Percentiles rank a stretch among this genome's conserved stretches.
These are phyloP conservation scores for Oreonectes daqikongensis DNA, from an alignment of 2,797 vertebrate species.

Conservation along the genomic window DNA sequence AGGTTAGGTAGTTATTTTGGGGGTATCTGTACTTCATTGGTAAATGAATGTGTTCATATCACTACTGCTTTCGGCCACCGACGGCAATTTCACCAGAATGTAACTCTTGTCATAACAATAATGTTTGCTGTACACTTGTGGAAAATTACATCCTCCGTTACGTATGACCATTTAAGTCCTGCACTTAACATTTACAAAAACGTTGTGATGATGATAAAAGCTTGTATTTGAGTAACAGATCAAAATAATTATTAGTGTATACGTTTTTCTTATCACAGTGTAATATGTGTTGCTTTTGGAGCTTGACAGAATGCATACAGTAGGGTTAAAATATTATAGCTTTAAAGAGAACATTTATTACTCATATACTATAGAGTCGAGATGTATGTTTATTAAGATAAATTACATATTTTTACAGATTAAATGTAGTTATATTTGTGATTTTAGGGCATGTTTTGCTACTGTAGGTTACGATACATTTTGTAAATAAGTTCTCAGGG, in stretches of 20 bases:
- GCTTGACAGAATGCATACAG: conserved; percentile 40
- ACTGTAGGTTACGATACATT: conserved; percentile 42
- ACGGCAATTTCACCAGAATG: conserved; percentile 59
- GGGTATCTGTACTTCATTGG: neutral
- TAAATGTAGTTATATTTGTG: conserved; percentile 27
- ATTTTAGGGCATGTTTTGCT: conserved; percentile 42
- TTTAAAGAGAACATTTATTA: conserved; percentile 51
- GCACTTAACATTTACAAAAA: conserved; percentile 28
- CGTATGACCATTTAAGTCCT: conserved; percentile 49
- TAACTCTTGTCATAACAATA: conserved; percentile 39
- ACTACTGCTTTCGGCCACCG: conserved; percentile 43
- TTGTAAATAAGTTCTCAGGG: conserved; percentile 47
- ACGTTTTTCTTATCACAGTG: conserved; percentile 54
- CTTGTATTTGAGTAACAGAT: conserved; percentile 64
- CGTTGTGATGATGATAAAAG: conserved; percentile 62
- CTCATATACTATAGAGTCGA: conserved; percentile 47
- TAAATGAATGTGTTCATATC: conserved; percentile 20
- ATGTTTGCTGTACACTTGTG: conserved; percentile 15
- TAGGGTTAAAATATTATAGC: conserved; percentile 39
- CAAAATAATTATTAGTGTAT: conserved; percentile 33
- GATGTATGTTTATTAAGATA: conserved; percentile 6
- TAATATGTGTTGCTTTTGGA: conserved; percentile 51
- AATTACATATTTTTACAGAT: conserved; percentile 40
- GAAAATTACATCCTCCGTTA: neutral
- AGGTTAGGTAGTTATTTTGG: too few species aligned